A percentile compares a stretch with the other conserved stretches of the same genome.
Conservation (phyloP, 2,888 invertebrate species). For the Aphodius granarius region DNA sequence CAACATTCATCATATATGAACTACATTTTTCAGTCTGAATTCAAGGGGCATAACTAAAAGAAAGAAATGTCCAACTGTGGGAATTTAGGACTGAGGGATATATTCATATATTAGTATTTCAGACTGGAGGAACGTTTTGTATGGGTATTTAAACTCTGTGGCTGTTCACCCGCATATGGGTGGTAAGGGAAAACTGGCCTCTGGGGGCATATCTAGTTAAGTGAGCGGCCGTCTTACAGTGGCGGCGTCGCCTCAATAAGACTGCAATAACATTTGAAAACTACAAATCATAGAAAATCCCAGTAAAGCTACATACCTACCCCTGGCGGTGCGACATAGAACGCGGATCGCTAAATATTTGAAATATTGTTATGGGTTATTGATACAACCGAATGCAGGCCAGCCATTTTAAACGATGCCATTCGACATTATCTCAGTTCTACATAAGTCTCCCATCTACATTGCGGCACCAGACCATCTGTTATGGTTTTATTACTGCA, state of each 20-base stretch:
- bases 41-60: too few relatives aligned
- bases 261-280: constrained; percentile 50
- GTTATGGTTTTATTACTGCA: constrained; percentile 20
- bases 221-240: not conserved
- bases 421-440: constrained; percentile 7
- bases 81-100: too few relatives aligned
- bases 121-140: not conserved
- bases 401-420: not conserved
- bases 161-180: not conserved
- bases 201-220: not conserved
- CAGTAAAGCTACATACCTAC: constrained; percentile 52
- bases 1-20: too few relatives aligned
- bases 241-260: not conserved
- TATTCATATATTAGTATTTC: not conserved
- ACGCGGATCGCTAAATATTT: constrained; percentile 41
- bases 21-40: too few relatives aligned
- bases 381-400: constrained; percentile 26
- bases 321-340: constrained; percentile 32
- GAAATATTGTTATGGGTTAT: constrained; percentile 41
- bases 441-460: constrained; percentile 1
- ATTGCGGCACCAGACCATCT: not conserved
- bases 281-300: constrained; percentile 54
- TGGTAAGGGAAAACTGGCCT: not conserved
- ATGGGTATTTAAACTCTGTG: not conserved
- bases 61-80: too few relatives aligned